Evolutionary conservation across 2,888 invertebrate genomes (phyloP), one percentile per base, ranked within the genome.

Genomic region (Odontocolon sp.): DNA sequence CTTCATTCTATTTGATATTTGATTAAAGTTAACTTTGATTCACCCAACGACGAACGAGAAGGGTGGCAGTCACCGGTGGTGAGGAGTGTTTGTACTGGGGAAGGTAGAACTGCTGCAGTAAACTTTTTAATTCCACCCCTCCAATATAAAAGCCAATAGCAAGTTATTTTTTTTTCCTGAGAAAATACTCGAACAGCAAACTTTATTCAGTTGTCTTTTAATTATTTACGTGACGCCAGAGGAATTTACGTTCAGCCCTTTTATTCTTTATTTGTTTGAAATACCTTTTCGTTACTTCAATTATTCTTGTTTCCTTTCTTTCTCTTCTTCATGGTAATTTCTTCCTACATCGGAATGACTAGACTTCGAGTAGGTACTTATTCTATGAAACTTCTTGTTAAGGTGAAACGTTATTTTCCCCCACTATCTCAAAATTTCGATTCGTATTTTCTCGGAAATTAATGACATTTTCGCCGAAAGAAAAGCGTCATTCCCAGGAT

Each of bases 1-100:
- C 73, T 84, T 81, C 67, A 80, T 80, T 83, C 82, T 80, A 83
- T 85, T 83, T 84, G 84, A 83, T 85, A 85, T 86, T 86, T 86
- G 86, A 87, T 87, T 87, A 86, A 86, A 85, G 82, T 83, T 82
- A 78, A 85, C 86, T 85, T 83, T 79, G 82, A 83, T 83, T 84
- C 79, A 76, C 64, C 56, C 73, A 64, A 66, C 73, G 47, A 63
- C n/a, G 33, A 50, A 18, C 23, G n/a, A 21, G 11, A 28, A 21
- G 61, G 8, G 31, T 45, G 59, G 18, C 52, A 31, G 63, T 42
- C 26, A 9, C 50, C 68, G 40, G 16, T 47, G 56, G 56, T 45
- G 28, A 66, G 42, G 59, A 38, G 64, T 73, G 72, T 77, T 69
- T 76, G 70, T 63, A 38, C 36, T 47, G 31, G 57, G 57, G 67